phyloP scores from a whole-genome alignment of 2,888 invertebrate species.

The Andrena marginata region DNA sequence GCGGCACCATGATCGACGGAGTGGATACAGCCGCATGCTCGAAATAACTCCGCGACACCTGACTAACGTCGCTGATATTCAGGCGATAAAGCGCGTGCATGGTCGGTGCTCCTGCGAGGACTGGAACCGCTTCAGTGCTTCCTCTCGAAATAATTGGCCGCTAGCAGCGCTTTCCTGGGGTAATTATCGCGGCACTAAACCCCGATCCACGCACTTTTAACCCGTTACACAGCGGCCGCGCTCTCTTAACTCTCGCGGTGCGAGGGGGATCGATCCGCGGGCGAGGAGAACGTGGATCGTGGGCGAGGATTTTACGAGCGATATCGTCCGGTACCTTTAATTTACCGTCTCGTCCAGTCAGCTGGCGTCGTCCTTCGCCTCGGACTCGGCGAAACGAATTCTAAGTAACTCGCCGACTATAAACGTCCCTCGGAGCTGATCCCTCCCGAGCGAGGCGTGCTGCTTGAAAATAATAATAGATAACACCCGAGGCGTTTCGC shows the following conservation, averaged over 20 bases:
- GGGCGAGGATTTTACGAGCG: constrained; percentile 57
- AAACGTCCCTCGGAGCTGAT: constrained; percentile 32
- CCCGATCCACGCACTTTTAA: constrained; percentile 59
- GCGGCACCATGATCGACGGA: constrained; percentile 17
- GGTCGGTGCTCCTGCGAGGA: constrained; percentile 15
- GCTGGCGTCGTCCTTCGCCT: constrained; percentile 31
- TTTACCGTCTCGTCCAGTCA: constrained; percentile 50
- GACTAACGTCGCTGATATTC: constrained; percentile 44
- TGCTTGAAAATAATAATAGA: constrained; percentile 31
- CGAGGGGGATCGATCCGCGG: constrained; percentile 30
- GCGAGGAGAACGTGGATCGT: constrained; percentile 12
- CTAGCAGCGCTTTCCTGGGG: constrained; percentile 66
- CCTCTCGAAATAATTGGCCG: constrained; percentile 75
- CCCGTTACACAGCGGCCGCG: constrained; percentile 11
- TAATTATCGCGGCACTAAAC: constrained; percentile 71
- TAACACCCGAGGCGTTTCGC: constrained; percentile 11
- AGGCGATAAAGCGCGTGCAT: constrained; percentile 35
- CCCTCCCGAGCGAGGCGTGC: not conserved
- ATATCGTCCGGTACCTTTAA: constrained; percentile 57
- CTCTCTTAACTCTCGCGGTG: not conserved
- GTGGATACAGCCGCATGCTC: constrained; percentile 23
- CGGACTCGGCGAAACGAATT: constrained; percentile 49
- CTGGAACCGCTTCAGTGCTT: constrained; percentile 64
- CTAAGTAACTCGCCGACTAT: constrained; percentile 48
- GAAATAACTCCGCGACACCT: constrained; percentile 39